Percentiles rank a stretch among this genome's conserved stretches.
Evolutionary conservation across 1,140 invertebrate genomes (phyloP).

Genomic region (Drosophila varians): DNA sequence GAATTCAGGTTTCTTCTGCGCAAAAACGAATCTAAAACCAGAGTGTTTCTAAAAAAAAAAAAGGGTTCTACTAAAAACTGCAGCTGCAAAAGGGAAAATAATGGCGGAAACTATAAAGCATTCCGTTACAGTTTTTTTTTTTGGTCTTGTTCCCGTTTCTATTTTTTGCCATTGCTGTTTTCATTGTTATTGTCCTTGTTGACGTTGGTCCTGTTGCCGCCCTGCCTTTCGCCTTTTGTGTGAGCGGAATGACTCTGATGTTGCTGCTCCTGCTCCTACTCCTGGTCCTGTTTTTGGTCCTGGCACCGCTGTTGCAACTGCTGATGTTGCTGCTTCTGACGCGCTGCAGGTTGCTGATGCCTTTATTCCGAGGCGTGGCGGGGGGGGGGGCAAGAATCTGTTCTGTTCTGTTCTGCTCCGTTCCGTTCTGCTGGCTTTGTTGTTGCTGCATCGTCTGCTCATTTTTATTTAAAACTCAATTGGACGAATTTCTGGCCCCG

Average conservation of each 20-base stretch:
- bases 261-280: constrained; percentile 19
- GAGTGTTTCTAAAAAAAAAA: constrained; percentile 15
- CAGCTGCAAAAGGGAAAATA: constrained; percentile 55
- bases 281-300: constrained; percentile 3
- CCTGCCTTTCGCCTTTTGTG: constrained; percentile 48
- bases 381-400: constrained; percentile 14
- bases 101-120: constrained; percentile 73
- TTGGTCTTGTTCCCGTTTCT: constrained; percentile 34
- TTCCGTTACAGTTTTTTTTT: constrained; percentile 59
- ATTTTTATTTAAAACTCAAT: constrained; percentile 63
- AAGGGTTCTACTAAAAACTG: constrained; percentile 50
- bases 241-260: constrained; percentile 50
- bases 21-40: constrained; percentile 1
- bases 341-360: constrained; percentile 45
- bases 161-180: constrained; percentile 48
- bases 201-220: constrained; percentile 58
- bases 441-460: constrained; percentile 32
- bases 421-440: too few relatives aligned
- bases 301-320: constrained; percentile 13
- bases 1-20: background rate
- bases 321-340: constrained; percentile 37
- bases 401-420: too few relatives aligned
- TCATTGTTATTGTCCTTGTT: constrained; percentile 53
- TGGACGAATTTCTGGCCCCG: constrained; percentile 44
- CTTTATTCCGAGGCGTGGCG: constrained; percentile 9